Base-by-base conservation (phyloP, 2,113 vertebrate genomes). In the Sinocyclocheilus anshuiensis region DNA sequence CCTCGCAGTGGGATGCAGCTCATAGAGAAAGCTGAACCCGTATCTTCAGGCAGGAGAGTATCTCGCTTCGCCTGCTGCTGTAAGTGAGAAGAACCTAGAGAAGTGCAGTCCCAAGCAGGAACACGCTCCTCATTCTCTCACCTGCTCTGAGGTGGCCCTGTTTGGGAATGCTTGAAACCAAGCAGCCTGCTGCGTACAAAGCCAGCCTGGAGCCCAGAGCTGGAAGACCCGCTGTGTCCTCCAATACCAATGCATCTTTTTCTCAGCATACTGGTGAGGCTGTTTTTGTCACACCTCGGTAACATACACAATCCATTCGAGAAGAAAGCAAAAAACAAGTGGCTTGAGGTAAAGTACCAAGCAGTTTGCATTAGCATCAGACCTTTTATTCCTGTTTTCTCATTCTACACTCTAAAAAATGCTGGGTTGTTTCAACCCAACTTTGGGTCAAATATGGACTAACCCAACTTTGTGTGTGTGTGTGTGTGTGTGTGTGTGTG, bases 41-140 rank as follows among this genome's bases (percentile, higher is more conserved):
- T 89, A 80, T 81, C 87, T 84, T 55, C 16, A 26, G 84, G 67
- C 85, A 84, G 48, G 7, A 79, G n/a, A 81, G 29, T 45, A 55
- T 72, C 69, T 83, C 42, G 15, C 55, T 53, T 55, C 61, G 53
- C 26, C 76, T 86, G 78, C 55, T 63, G 11, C 65, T 67, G 55
- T 57, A 80, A 84, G 67, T 76, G 69, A 61, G 59, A 86, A 53
- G 79, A n/a, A 82, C 36, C 81, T n/a, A 84, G 79, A 61, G 77
- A 59, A 80, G 45, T 8, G 81, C 22, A 7, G 48, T 55, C 74
- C 29, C 67, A n/a, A 57, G 29, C 67, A 59, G 81, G 69, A 74
- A 24, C 81, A 72, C 48, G 2, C 24, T 55, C 80, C 88, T 89
- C 85, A 86, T 88, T 88, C 88, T 77, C n/a, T 77, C 74, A 72